Conservation (phyloP, 2,888 invertebrate genomes). For the Drosophila imparisetae region DNA sequence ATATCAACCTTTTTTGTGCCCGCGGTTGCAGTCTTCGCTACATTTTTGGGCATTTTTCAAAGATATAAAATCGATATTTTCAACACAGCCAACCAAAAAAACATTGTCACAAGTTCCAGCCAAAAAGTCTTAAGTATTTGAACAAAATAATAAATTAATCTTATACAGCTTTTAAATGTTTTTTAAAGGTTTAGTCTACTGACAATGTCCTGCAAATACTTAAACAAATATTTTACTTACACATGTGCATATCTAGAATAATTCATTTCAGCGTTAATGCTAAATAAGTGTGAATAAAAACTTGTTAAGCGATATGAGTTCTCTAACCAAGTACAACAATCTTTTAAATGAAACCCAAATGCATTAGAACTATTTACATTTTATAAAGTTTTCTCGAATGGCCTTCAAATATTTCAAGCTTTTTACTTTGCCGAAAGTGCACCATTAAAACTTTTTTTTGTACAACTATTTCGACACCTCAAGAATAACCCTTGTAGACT, state of each 20-base stretch:
- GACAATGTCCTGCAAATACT: neutral
- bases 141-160: neutral
- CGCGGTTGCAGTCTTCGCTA: neutral
- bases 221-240: neutral
- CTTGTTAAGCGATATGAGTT: neutral
- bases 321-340: neutral
- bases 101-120: neutral
- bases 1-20: slow-evolving; percentile 4
- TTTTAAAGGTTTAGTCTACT: neutral
- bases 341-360: neutral
- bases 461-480: neutral
- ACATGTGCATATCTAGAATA: neutral
- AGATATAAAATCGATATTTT: neutral
- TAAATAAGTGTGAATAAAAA: neutral
- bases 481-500: no score
- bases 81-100: neutral
- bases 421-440: neutral
- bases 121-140: neutral
- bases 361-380: neutral
- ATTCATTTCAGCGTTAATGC: neutral
- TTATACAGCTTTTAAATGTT: neutral
- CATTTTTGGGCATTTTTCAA: neutral
- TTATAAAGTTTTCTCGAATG: neutral
- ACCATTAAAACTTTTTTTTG: neutral
- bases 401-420: neutral